Percentiles rank a stretch among this genome's conserved stretches.
These are phyloP conservation scores for Zeus faber DNA, from an alignment of 2,113 vertebrate genomes.

Conservation along the genomic window DNA sequence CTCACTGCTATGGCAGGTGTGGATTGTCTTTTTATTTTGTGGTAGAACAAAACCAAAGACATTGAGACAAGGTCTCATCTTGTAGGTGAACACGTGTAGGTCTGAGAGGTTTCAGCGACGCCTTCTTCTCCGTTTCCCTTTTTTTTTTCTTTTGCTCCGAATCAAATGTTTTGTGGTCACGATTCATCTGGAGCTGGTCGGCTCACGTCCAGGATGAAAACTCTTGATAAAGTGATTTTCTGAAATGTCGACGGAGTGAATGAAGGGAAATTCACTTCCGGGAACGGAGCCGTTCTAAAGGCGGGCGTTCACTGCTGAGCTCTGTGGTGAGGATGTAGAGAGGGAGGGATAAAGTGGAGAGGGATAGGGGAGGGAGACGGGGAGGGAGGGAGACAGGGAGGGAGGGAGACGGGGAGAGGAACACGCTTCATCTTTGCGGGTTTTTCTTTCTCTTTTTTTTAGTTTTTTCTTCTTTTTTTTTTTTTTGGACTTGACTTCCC, in stretches of 20 bases:
- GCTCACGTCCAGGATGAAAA: too few species aligned
- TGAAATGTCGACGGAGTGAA: not conserved
- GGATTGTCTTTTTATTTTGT: too few species aligned
- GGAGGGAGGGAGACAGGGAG: not conserved
- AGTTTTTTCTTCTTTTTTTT: not conserved
- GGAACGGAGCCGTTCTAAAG: not conserved
- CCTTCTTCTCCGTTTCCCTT: too few species aligned
- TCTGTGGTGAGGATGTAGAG: not conserved
- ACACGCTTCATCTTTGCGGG: not conserved
- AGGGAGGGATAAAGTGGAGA: not conserved
- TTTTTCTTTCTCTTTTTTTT: not conserved
- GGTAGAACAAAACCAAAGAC: too few species aligned
- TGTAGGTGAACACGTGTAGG: too few species aligned
- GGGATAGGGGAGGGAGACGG: not conserved
- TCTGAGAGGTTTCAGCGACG: too few species aligned
- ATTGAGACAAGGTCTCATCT: too few species aligned
- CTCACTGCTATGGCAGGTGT: too few species aligned
- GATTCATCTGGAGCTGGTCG: too few species aligned
- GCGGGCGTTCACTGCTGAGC: not conserved
- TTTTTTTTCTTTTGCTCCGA: too few species aligned
- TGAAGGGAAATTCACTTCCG: too few species aligned
- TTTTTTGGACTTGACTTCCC: not conserved
- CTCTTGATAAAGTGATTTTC: not conserved
- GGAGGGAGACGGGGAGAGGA: not conserved
- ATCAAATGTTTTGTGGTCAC: too few species aligned